These are phyloP conservation scores for Salminus brasiliensis DNA, from an alignment of 2,113 vertebrate species.

Conservation along the genomic window DNA sequence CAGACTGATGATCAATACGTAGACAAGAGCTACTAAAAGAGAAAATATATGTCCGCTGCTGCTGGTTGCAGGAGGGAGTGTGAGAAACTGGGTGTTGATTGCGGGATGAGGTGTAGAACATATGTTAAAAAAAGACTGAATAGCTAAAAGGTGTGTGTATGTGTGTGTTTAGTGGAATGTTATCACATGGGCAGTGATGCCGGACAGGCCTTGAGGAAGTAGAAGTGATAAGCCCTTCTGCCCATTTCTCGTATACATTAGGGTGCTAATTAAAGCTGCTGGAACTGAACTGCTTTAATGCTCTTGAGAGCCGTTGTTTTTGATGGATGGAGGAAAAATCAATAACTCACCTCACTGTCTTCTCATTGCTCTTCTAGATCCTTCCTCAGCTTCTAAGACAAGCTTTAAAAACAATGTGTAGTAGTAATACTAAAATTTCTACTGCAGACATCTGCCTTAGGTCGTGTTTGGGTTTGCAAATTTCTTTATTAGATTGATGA, in stretches of 20 bases:
- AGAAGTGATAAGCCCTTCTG: conserved; percentile 44
- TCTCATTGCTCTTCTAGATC: neutral
- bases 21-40: neutral
- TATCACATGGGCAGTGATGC: neutral
- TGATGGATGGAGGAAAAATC: neutral
- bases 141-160: neutral
- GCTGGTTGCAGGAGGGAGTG: neutral
- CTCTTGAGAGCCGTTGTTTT: neutral
- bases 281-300: neutral
- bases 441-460: neutral
- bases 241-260: neutral
- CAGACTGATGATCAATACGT: neutral
- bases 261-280: neutral
- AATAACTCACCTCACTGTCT: conserved; percentile 1
- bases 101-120: neutral
- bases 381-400: neutral
- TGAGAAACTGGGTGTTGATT: neutral
- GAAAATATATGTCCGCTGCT: neutral
- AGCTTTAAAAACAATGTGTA: neutral
- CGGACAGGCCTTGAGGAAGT: conserved; percentile 28
- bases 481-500: neutral
- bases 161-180: conserved; percentile 4
- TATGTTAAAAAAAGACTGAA: neutral
- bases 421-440: neutral
- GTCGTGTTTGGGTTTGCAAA: neutral